phyloP scores from a whole-genome alignment of 2,888 invertebrate genomes.

The Lagria hirta region DNA sequence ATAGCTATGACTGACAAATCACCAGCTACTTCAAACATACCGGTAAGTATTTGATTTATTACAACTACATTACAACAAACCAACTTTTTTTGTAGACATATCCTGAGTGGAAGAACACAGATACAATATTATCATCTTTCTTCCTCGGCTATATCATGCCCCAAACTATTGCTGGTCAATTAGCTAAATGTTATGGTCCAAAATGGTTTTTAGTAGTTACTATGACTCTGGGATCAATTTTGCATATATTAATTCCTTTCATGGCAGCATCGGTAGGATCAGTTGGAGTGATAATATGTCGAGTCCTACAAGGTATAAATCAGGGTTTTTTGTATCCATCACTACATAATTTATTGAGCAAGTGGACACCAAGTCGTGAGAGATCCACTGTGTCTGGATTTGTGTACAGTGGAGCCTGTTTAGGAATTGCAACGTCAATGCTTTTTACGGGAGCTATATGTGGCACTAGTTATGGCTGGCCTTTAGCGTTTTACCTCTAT shows the following conservation, averaged over 20 bases:
- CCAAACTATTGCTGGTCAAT: constrained; percentile 70
- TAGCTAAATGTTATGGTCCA: constrained; percentile 75
- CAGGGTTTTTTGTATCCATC: constrained; percentile 73
- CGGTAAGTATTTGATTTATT: constrained; percentile 47
- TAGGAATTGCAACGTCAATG: constrained; percentile 76
- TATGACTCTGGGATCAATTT: constrained; percentile 61
- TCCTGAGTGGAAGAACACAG: constrained; percentile 56
- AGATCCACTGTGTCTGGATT: constrained; percentile 68
- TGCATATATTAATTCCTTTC: constrained; percentile 67
- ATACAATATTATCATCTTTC: constrained; percentile 70
- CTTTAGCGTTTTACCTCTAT: constrained; percentile 74
- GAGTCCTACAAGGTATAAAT: constrained; percentile 72
- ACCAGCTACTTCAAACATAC: constrained; percentile 50
- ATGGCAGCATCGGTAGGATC: constrained; percentile 65
- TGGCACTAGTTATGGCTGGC: constrained; percentile 72
- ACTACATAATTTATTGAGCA: constrained; percentile 70
- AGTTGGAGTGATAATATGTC: constrained; percentile 62
- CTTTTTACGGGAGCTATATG: constrained; percentile 73
- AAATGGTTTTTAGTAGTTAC: constrained; percentile 64
- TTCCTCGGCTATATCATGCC: constrained; percentile 78
- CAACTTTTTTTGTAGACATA: constrained; percentile 9
- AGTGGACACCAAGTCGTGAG: constrained; percentile 72
- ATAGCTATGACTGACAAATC: constrained; percentile 64
- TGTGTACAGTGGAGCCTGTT: constrained; percentile 67
- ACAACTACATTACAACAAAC: background rate